Base-by-base conservation (phyloP, 2,113 vertebrate species). In the Menidia beryllina region DNA sequence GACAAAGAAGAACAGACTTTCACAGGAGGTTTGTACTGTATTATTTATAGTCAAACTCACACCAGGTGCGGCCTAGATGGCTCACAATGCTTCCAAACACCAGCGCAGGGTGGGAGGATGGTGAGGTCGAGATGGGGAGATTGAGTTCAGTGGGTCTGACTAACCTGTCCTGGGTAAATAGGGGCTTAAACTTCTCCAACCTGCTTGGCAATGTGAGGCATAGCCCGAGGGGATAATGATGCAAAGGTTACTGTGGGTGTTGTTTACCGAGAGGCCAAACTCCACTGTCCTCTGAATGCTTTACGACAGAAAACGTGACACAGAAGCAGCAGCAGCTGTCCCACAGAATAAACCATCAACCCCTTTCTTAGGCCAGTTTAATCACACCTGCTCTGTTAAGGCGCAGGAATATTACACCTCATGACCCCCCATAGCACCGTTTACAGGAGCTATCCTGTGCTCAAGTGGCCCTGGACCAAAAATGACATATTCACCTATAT, bases 381-480 rank as follows among this genome's bases (percentile, higher is more conserved):
- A 8, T 30, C 8, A 5, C 4, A 41, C 36, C 25, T 39, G 24
- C 34, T 56, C 9, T 19, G 11, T 0, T 19, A 47, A 10, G 45
- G 11, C 26, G 21, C 15, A 62, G 25, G 53, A 13, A 21, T 34
- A 30, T 11, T 15, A 6, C 30, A 41, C 2, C 56, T 56, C 48
- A 34, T 47, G n/a, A n/a, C n/a, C n/a, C n/a, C n/a, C n/a, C n/a
- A n/a, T n/a, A n/a, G 14, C 12, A 25, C 1, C 52, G 9, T 12
- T 34, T 10, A 25, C 3, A 15, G 61, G 61, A 64, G 61, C 61
- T 64, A 17, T 51, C 61, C 48, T 13, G 61, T 52, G 27, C 61
- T 64, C 48, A 52, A 51, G 39, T 39, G 7, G 15, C 30, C 21
- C 19, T 19, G 17, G 4, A 19, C 41, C 41, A 45, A 45, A 11